These are phyloP conservation scores for Tachycineta bicolor DNA, from an alignment of 2,113 vertebrate species.

Conservation along the genomic window DNA sequence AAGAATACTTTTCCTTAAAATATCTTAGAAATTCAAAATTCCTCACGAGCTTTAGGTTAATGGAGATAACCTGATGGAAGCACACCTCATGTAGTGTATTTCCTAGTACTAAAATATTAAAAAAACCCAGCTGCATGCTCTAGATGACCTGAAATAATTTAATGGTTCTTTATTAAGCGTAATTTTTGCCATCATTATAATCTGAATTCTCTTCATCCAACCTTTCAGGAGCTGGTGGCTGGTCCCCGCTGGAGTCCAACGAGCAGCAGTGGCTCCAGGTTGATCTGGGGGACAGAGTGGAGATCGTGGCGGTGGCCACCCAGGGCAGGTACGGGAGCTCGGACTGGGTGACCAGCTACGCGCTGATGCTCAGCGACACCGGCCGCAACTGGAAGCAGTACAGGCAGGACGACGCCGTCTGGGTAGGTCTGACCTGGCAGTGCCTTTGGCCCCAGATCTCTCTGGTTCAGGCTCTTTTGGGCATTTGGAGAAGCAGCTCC, in stretches of 20 bases:
- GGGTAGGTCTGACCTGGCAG: conserved; percentile 66
- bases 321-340: conserved; percentile 92
- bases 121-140: accelerated
- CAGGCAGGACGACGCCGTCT: conserved; percentile 82
- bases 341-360: conserved; percentile 92
- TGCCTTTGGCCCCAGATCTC: not conserved
- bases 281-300: conserved; percentile 90
- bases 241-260: conserved; percentile 87
- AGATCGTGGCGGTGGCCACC: conserved; percentile 89
- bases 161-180: not conserved
- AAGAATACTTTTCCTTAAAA: not conserved
- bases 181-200: not conserved
- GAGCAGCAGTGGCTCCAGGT: conserved; percentile 94
- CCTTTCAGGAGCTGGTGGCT: conserved; percentile 89
- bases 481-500: not conserved
- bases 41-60: not conserved
- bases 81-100: not conserved
- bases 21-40: not conserved
- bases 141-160: not conserved
- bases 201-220: not conserved
- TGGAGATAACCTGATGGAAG: not conserved
- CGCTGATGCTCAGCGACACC: conserved; percentile 92
- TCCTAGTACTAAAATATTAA: not conserved
- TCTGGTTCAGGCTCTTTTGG: not conserved
- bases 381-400: conserved; percentile 91